Conservation (phyloP, 2,113 vertebrate species). For the Callipepla californica region DNA sequence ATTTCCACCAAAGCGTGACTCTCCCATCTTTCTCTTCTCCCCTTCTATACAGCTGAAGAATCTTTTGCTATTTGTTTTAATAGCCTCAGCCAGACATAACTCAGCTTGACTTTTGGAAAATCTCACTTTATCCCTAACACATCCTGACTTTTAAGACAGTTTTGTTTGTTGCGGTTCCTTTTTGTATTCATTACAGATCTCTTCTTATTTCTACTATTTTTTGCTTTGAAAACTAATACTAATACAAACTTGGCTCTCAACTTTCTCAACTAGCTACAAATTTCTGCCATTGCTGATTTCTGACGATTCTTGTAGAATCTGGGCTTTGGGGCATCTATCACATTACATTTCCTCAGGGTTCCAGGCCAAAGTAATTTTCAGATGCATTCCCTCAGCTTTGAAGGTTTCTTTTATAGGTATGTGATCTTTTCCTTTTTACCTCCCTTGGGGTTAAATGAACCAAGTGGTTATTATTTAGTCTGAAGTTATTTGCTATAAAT, state of each 20-base stretch:
- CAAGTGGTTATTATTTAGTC: background rate
- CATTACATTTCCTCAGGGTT: background rate
- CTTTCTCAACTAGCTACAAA: background rate
- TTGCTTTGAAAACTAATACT: background rate
- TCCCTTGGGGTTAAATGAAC: background rate
- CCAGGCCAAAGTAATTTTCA: background rate
- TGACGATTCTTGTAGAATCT: background rate
- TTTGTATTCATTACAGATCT: background rate
- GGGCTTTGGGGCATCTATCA: background rate
- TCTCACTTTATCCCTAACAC: background rate
- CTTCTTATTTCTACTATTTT: background rate
- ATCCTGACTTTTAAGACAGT: conserved; percentile 2
- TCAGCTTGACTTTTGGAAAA: background rate
- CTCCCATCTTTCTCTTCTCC: background rate
- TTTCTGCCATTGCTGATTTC: conserved; percentile 20
- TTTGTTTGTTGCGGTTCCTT: background rate
- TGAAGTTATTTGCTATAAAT: background rate
- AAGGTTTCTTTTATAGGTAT: conserved; percentile 13
- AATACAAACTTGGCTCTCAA: background rate
- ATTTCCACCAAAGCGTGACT: background rate
- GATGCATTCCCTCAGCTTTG: background rate
- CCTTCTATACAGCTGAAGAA: background rate
- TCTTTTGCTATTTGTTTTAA: background rate
- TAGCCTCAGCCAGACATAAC: background rate
- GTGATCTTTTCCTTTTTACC: background rate